Percentiles rank a stretch among this genome's conserved stretches.
These are phyloP conservation scores for Microchrysa polita DNA, from an alignment of 2,888 invertebrate genomes.

Conservation along the genomic window DNA sequence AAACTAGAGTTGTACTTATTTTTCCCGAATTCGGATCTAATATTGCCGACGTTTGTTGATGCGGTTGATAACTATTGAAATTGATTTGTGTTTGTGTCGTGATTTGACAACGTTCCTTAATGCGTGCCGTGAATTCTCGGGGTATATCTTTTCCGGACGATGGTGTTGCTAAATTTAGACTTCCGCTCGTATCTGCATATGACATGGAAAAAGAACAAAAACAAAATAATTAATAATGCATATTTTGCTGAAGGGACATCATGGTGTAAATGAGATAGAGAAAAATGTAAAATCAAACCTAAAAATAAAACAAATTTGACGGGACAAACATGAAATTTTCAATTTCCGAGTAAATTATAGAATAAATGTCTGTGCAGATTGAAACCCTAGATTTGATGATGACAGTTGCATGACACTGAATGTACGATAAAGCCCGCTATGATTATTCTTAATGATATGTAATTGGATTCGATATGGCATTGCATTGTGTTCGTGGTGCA, in stretches of 20 bases:
- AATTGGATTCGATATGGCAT: too few relatives aligned
- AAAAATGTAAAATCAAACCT: too few relatives aligned
- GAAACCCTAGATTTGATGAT: conserved; percentile 3
- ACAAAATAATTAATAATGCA: conserved; percentile 9
- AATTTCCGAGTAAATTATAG: conserved; percentile 10
- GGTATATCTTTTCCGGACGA: conserved; percentile 68
- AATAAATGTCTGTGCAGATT: neutral
- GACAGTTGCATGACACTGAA: neutral
- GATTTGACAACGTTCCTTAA: conserved; percentile 67
- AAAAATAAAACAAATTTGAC: neutral
- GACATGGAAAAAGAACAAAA: neutral
- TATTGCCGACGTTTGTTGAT: conserved; percentile 55
- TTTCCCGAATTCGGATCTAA: conserved; percentile 57
- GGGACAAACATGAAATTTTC: conserved; percentile 30
- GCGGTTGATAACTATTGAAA: conserved; percentile 49
- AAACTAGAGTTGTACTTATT: conserved; percentile 58
- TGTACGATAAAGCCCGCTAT: neutral
- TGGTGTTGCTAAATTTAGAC: conserved; percentile 71
- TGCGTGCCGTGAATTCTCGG: conserved; percentile 71
- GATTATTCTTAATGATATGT: too few relatives aligned
- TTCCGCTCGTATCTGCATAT: conserved; percentile 68
- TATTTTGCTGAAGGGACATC: neutral
- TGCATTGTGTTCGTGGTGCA: too few relatives aligned
- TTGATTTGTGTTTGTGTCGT: conserved; percentile 44
- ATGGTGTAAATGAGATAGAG: too few relatives aligned